Conservation (phyloP, 2,113 vertebrate species). For the Channa maculata region DNA sequence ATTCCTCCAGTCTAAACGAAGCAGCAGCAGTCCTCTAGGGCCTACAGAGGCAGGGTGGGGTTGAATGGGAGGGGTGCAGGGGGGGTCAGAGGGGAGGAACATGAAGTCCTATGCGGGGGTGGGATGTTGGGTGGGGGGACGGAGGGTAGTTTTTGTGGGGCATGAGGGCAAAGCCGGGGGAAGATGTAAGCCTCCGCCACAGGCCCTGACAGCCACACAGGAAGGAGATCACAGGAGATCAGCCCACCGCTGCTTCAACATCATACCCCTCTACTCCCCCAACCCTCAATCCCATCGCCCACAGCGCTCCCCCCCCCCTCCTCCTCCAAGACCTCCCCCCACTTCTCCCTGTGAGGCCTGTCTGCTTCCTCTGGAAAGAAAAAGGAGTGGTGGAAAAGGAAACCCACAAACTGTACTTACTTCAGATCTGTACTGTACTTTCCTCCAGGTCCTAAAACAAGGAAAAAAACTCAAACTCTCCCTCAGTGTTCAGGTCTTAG, state of each 20-base stretch:
- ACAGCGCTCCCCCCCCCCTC: slow-evolving; percentile 17
- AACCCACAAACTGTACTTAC: slow-evolving; percentile 24
- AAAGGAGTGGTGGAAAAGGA: slow-evolving; percentile 38
- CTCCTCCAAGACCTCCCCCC: slow-evolving; percentile 3
- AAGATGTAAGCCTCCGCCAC: slow-evolving; percentile 80
- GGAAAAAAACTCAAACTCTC: neutral
- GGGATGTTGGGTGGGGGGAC: slow-evolving; percentile 45
- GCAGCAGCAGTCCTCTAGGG: slow-evolving; percentile 56
- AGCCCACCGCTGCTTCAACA: slow-evolving; percentile 66
- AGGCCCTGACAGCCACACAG: slow-evolving; percentile 83
- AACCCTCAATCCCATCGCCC: slow-evolving; percentile 41
- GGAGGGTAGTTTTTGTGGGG: slow-evolving; percentile 57
- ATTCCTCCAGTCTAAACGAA: slow-evolving; percentile 52
- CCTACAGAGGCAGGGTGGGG: slow-evolving; percentile 50
- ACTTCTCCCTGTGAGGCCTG: slow-evolving; percentile 57
- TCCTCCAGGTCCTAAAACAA: slow-evolving; percentile 34
- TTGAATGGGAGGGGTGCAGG: slow-evolving; percentile 71
- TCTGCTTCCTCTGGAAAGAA: slow-evolving; percentile 61
- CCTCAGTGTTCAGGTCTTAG: neutral
- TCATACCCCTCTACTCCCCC: slow-evolving; percentile 22
- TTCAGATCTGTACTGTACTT: slow-evolving; percentile 22
- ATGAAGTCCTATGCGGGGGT: slow-evolving; percentile 55
- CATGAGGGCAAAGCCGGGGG: slow-evolving; percentile 75
- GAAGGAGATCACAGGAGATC: slow-evolving; percentile 82
- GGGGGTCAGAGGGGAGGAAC: slow-evolving; percentile 68